Evolutionary conservation across 2,797 vertebrate genomes (phyloP), one percentile per base, ranked within the genome.

Genomic region (Hypotaenidia philippensis): DNA sequence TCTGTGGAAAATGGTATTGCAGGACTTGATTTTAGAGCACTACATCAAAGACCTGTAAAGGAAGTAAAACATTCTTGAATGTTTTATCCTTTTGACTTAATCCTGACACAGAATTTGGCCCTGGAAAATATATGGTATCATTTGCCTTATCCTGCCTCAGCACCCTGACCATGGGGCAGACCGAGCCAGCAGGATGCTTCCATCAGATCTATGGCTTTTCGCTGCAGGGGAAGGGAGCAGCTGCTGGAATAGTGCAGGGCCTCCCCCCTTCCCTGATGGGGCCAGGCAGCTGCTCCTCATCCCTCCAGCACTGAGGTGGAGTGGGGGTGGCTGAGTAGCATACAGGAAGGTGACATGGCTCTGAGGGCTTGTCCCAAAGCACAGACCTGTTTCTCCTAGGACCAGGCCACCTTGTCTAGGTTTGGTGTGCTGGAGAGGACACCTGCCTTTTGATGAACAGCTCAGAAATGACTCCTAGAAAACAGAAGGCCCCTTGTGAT

Each of bases 231-330:
- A 22, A 23, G 9, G 8, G n/a, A 76, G 45, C 50, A 55, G 59
- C 49, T 68, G 7, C 38, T 69, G 32, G 9, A 16, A 21, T 2
- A 55, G 6, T 1, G 18, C 31, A 40, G 32, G 22, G 38, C 31
- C 26, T 68, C 20, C 10, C 13, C 31, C 5, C 0, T 1, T 40
- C 22, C 22, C 25, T 0, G 0, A 13, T 13, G 29, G 34, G 77
- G 34, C 11, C 10, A 4, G 38, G 50, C n/a, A 84, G 52, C 38
- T 29, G 60, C 50, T 90, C 29, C 36, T 83, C 6, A 2, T 71
- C 40, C 60, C 36, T 49, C 36, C 25, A 10, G 44, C 7, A 5
- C 2, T 4, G 11, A 65, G 22, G 5, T 2, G 1, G 13, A 3
- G 25, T 4, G 45, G 45, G 21, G 45, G 45, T 47, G 3, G 5